Base-by-base conservation (phyloP, 2,797 vertebrate species). In the Hyperoplus lanceolatus region DNA sequence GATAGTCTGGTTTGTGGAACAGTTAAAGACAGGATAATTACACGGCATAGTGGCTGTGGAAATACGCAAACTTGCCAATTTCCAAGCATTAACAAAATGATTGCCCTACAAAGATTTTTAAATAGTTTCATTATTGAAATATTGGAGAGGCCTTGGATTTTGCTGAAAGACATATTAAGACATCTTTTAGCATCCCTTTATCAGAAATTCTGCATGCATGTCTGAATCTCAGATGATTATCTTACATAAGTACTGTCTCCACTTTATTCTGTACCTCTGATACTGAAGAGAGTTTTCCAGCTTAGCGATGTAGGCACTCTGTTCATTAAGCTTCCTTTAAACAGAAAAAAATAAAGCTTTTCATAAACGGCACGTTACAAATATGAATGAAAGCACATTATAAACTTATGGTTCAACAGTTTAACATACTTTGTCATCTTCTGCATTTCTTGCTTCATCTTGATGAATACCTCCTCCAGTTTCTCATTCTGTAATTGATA, bases 381-480 rank as follows among this genome's bases (percentile, higher is more conserved):
- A 59, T 15, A 46, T 7, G 9, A 38, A 10, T 43, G 3, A 29
- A 53, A 41, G 43, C 14, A 9, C 6, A 3, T 50, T 38, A 16
- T 1, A 15, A 63, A 62, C 0, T 0, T 59, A 3, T 42, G 4
- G 5, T 36, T 15, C 3, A 6, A 72, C 90, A 81, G 5, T n/a
- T 13, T 3, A 7, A 70, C 91, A 82, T 95, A 97, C 97, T 94
- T 82, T 83, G 95, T 91, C 64, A 97, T 85, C 79, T 95, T 93
- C 67, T 96, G 93, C 55, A 96, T 94, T 87, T 96, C 95, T 69
- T 96, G 91, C 55, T 93, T 95, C 81, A 95, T 92, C 83, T 95
- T 95, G 81, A 92, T 87, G 12, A 96, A 86, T 14, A 89, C 80
- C 11, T 96, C 96, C 78, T 97, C 96, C 73, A 97, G 84, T 86